Evolutionary conservation across 2,113 vertebrate species (phyloP), one percentile per base, ranked within the genome.

Genomic region (Eulemur rufifrons): DNA sequence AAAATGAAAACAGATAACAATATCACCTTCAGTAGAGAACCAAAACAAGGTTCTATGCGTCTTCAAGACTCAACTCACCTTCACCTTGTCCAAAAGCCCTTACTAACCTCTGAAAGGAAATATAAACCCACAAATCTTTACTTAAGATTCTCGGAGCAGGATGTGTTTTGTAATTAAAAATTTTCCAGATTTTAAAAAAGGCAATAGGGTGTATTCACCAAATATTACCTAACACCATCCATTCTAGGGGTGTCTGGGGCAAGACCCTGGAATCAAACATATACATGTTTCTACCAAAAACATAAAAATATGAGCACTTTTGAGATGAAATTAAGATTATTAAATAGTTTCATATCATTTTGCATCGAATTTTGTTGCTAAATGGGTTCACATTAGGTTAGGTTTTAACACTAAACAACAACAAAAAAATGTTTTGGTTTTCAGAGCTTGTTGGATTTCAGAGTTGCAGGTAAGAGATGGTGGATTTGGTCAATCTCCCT

Each of bases 401-500:
- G 27, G 20, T 89, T 84, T 94, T 74, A 81, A 88, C 32, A 61
- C 39, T 45, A 68, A 89, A 9, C 3, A 2, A 95, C 39, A 39
- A 39, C 39, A 89, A 76, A 85, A 81, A 92, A 66, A 54, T 37
- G 2, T n/a, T 64, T 52, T 61, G 20, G 42, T 78, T 93, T 86
- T 93, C 54, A 93, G 78, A 91, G 71, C 61, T 45, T 59, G 34
- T 15, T 96, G 69, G 29, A 71, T 81, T 93, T 91, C 56, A 81
- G 59, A 42, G 59, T 50, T 56, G 34, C 34, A 59, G 52, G 84
- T 74, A 85, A 76, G 50, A 34, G 23, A 83, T 50, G n/a, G n/a
- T 59, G 1, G 3, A 76, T 50, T 93, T 50, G n/a, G 25, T 84
- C 74, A n/a, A 61, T 4, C 17, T 92, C n/a, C 25, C 17, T 64